Base-by-base conservation (phyloP, 1,140 invertebrate genomes). In the Thaumetopoea pityocampa region DNA sequence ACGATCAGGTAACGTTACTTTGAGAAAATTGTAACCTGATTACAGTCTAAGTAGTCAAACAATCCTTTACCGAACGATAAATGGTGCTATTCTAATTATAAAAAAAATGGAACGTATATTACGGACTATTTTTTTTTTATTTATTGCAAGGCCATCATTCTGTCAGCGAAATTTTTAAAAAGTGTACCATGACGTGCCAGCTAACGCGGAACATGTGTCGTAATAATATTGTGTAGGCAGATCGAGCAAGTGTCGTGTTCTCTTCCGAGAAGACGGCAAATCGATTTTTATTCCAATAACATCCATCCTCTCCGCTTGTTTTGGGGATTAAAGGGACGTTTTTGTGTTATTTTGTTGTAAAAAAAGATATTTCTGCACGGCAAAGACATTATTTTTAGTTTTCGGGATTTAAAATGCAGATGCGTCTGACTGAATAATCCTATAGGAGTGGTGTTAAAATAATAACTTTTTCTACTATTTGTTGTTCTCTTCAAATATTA, bases 201-300 rank as follows among this genome's bases (percentile, higher is more conserved):
- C 37, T 16, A 48, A 57, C 32, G 44, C 27, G 33, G 24, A 67
- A 76, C 72, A 80, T 69, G 71, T 80, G 76, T 63, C 70, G 46
- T 33, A 73, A 71, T 69, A 80, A 69, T 66, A 56, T 51, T 69
- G 56, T 48, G 44, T 53, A 45, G 61, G 56, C 51, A 73, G 76
- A 77, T 80, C 78, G 76, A 70, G 61, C 76, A 80, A 78, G 76
- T 80, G 72, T 72, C 65, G 54, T 51, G 29, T 58, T 64, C 48
- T 35, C 44, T 78, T 80, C 73, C 53, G 28, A 61, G 76, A 80
- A 80, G 37, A 36, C 40, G 49, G 35, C 29, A 68, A 48, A 68
- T 66, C 53, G 62, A 67, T 68, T 72, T 69, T 72, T 58, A 67
- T 69, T 61, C 51, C 41, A 64, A 66, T 66, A 62, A 59, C 54